phyloP scores from a whole-genome alignment of 2,888 invertebrate species.

The Spodoptera exigua region DNA sequence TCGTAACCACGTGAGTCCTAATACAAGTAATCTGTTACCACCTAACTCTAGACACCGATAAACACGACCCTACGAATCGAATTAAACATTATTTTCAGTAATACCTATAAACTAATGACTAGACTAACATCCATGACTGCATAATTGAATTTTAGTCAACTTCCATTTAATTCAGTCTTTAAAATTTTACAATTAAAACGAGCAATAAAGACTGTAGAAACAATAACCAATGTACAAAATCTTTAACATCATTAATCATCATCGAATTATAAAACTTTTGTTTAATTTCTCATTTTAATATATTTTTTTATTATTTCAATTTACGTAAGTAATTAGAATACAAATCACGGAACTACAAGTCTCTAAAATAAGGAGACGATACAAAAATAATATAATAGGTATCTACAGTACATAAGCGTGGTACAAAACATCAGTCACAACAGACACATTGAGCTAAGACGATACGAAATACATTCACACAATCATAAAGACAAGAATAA shows the following conservation, averaged over 20 bases:
- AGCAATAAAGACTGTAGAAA: slow-evolving; percentile 70
- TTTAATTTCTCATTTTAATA: slow-evolving; percentile 26
- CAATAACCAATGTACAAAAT: slow-evolving; percentile 69
- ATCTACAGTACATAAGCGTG: slow-evolving; percentile 52
- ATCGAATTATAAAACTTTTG: slow-evolving; percentile 48
- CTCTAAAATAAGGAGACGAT: slow-evolving; percentile 40
- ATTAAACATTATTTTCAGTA: slow-evolving; percentile 56
- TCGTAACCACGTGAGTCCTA: slow-evolving; percentile 69
- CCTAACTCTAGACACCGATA: slow-evolving; percentile 72
- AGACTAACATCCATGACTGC: slow-evolving; percentile 80
- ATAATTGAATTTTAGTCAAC: slow-evolving; percentile 85
- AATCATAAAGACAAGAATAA: slow-evolving; percentile 32
- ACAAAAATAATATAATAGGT: slow-evolving; percentile 55
- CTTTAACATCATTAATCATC: slow-evolving; percentile 53
- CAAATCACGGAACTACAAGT: slow-evolving; percentile 39
- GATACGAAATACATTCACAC: slow-evolving; percentile 60
- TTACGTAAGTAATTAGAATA: slow-evolving; percentile 18
- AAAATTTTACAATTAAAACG: slow-evolving; percentile 81
- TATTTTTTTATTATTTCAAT: slow-evolving; percentile 15
- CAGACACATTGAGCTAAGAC: slow-evolving; percentile 77
- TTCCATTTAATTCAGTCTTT: slow-evolving; percentile 87
- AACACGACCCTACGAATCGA: slow-evolving; percentile 56
- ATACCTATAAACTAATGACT: slow-evolving; percentile 70
- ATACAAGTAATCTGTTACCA: slow-evolving; percentile 52
- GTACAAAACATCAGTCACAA: slow-evolving; percentile 73